Percentiles rank a stretch among this genome's conserved stretches.
Evolutionary conservation across 2,797 vertebrate genomes (phyloP).

Genomic region (Acanthopagrus latus): DNA sequence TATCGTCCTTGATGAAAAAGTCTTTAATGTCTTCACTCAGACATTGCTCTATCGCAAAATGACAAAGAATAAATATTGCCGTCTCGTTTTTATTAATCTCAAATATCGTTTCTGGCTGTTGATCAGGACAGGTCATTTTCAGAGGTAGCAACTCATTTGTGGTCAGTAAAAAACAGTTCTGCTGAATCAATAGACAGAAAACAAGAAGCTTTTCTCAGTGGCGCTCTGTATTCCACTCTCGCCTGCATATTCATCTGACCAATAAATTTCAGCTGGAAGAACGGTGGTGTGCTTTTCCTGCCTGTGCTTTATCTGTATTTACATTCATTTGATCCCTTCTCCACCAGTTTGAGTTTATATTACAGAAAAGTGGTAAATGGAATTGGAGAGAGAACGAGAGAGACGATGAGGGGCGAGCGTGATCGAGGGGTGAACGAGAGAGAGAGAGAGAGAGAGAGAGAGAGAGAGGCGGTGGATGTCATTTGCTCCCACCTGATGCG

Average conservation of each 20-base stretch:
- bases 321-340: slow-evolving; percentile 58
- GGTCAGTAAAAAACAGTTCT: neutral
- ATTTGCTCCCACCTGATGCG: slow-evolving; percentile 71
- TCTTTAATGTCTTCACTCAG: neutral
- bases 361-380: slow-evolving; percentile 63
- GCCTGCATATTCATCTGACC: slow-evolving; percentile 20
- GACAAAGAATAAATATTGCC: neutral
- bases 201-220: neutral
- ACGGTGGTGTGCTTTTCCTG: slow-evolving; percentile 12
- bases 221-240: neutral
- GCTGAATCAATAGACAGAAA: neutral
- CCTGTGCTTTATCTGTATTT: slow-evolving; percentile 49
- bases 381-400: slow-evolving; percentile 50
- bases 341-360: slow-evolving; percentile 54
- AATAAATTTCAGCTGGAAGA: slow-evolving; percentile 18
- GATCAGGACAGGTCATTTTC: slow-evolving; percentile 11
- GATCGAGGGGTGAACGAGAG: slow-evolving; percentile 43
- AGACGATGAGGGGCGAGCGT: slow-evolving; percentile 34
- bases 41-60: neutral
- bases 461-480: slow-evolving; percentile 62
- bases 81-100: neutral
- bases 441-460: slow-evolving; percentile 8
- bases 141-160: slow-evolving; percentile 1
- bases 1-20: neutral
- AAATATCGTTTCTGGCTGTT: neutral